Evolutionary conservation across 2,888 invertebrate species (phyloP), one percentile per base, ranked within the genome.

Genomic region (Tenthredo mesomela): DNA sequence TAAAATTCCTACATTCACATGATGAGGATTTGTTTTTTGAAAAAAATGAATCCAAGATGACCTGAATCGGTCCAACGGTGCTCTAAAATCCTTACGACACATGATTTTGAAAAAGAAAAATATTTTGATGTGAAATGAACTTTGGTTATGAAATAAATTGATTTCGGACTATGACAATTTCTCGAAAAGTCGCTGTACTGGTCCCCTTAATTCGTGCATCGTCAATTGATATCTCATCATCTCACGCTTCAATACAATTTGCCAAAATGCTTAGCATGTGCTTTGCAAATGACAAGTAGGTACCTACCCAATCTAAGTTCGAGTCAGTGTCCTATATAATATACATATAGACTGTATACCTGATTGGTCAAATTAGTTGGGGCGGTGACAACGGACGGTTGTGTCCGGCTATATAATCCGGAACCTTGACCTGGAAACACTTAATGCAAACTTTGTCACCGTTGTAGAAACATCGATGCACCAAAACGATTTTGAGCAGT

Each of bases 351-450:
- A 29, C 33, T 29, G 50, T 37, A 54, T 73, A 80, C 80, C 80
- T 40, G 61, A 80, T 80, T 80, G 80, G 80, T 80, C 21, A 80
- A 40, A 21, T 58, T 80, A 61, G 58, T 58, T 21, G 33, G 58
- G 80, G 80, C 61, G 61, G 61, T 80, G 58, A 61, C 33, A 40
- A 21, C 58, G 40, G 58, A 29, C 77, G 15, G 6, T 77, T 77
- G 77, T 77, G 50, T 18, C 54, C 77, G 54, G 77, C 29, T 77
- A 77, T 77, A 77, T 77, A 77, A 54, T 25, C 50, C 33, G 50
- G 29, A 54, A 33, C 77, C 77, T 77, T 77, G 77, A 77, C 77
- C 77, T 77, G 54, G 33, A 77, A 54, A 77, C 50, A 54, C 4
- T 77, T 77, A 77, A 77, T 77, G 50, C 21, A 77, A 54, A 77